Conservation (phyloP, 2,113 vertebrate species). For the Microcebus griseorufus region DNA sequence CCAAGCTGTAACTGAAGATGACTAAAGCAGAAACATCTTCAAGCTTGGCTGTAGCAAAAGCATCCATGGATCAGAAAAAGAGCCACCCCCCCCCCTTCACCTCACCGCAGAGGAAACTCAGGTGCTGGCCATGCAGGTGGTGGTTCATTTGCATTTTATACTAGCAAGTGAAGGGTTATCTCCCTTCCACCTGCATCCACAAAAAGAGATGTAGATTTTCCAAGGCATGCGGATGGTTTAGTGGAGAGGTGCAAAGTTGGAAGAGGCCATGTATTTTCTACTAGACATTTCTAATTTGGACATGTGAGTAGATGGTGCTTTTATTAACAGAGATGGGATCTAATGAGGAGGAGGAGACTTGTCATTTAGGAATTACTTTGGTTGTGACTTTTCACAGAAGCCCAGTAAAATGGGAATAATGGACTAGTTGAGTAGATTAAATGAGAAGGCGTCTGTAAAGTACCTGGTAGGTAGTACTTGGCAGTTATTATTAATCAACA, state of each 20-base stretch:
- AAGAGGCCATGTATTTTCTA: background rate
- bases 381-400: constrained; percentile 6
- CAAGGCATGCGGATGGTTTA: background rate
- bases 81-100: background rate
- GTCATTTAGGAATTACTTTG: background rate
- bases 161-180: background rate
- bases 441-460: background rate
- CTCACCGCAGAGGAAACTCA: background rate
- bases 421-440: background rate
- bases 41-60: background rate
- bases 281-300: background rate
- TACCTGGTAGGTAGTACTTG: background rate
- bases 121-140: background rate
- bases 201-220: background rate
- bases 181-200: background rate
- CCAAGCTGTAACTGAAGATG: background rate
- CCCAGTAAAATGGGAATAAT: background rate
- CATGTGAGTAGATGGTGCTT: background rate
- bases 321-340: background rate
- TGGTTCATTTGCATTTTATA: background rate
- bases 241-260: background rate
- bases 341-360: background rate
- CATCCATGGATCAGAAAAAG: background rate
- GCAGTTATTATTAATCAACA: background rate
- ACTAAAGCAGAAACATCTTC: background rate